Base-by-base conservation (phyloP, 2,113 vertebrate species). In the Sylvicapra grimmia region DNA sequence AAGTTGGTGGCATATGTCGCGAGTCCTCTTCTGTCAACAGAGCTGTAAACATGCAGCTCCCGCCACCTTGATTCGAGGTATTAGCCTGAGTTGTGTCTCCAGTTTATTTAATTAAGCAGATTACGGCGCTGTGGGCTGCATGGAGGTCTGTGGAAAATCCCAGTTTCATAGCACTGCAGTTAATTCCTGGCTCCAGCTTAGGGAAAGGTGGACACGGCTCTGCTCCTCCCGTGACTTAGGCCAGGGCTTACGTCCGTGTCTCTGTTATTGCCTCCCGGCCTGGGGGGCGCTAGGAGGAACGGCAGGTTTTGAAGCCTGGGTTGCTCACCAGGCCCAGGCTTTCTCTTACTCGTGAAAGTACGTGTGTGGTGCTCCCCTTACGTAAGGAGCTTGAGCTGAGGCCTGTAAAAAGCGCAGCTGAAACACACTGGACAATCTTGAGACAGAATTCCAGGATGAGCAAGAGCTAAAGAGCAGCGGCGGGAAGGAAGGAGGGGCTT, bases 81-180 rank as follows among this genome's bases (percentile, higher is more conserved):
- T 83, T 51, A 83, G 91, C 72, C 96, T 97, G 98, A 97, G 97
- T 94, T 96, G 95, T 93, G 90, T 89, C 95, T 97, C 98, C 93
- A 96, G 4, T 98, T 98, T 98, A 96, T 98, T 98, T 98, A 97
- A 94, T 98, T 98, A 97, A 94, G 84, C 90, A 63, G 94, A 96
- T 96, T 54, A 89, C 10, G 10, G 82, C 14, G 23, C 80, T 65
- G 82, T 61, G 54, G 83, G 95, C 95, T 83, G 61, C 36, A 4
- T 27, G 49, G 72, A 61, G 56, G 27, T 14, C 6, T 51, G 65
- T 53, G 65, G 94, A 61, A 84, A 97, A 84, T 59, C 85, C 85
- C 68, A 8, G 1, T 36, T 65, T 88, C 56, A 40, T 51, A 29
- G 31, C 6, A 11, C 19, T n/a, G 68, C 11, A 51, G 29, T 6